These are phyloP conservation scores for Dendrocincla tyrannina DNA, from an alignment of 2,797 vertebrate genomes.

Conservation along the genomic window DNA sequence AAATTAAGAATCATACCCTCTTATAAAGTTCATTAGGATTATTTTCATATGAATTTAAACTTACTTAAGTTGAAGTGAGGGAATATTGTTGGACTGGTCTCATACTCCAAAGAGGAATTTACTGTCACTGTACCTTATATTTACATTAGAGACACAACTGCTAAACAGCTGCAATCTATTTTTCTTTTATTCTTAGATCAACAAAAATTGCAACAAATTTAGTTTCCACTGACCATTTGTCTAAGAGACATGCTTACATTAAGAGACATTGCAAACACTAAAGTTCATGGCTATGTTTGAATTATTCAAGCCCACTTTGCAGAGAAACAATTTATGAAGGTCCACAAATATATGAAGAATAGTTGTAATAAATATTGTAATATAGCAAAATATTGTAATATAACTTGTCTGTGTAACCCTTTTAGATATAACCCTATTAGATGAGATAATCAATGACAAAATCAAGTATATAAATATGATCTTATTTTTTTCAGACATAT, in stretches of 20 bases:
- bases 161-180: neutral
- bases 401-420: neutral
- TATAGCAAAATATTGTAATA: neutral
- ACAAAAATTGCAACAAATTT: neutral
- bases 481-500: neutral
- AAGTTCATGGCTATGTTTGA: neutral
- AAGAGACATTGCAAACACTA: neutral
- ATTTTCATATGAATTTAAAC: neutral
- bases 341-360: neutral
- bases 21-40: neutral
- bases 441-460: neutral
- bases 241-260: neutral
- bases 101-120: neutral
- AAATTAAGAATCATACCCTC: neutral
- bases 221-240: neutral
- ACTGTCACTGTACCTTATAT: neutral
- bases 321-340: constrained; percentile 28
- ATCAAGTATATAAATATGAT: neutral
- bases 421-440: neutral
- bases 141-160: neutral
- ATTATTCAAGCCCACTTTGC: constrained; percentile 16
- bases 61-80: neutral
- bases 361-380: no score
- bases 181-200: neutral
- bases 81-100: neutral